A percentile compares a stretch with the other conserved stretches of the same genome.
phyloP scores from a whole-genome alignment of 2,113 vertebrate genomes.

The Picathartes gymnocephalus region DNA sequence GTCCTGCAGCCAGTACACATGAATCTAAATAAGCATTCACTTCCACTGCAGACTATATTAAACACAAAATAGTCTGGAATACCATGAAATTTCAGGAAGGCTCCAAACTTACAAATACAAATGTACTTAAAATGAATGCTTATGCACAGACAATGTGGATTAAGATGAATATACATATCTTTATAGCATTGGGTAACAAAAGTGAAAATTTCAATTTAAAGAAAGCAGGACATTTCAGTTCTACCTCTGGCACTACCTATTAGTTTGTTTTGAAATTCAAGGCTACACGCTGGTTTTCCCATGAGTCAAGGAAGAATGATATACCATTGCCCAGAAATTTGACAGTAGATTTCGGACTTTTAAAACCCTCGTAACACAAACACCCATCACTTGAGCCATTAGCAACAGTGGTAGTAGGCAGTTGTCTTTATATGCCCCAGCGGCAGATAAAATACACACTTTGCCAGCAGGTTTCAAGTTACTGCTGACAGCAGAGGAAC shows the following conservation, averaged over 20 bases:
- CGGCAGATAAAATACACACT: background rate
- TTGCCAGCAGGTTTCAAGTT: constrained; percentile 2
- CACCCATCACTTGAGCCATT: background rate
- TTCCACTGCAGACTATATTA: background rate
- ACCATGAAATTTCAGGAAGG: background rate
- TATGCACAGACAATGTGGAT: background rate
- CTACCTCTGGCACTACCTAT: background rate
- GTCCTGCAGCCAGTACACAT: background rate
- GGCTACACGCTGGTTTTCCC: fast-evolving
- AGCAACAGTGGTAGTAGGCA: background rate
- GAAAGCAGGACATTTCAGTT: background rate
- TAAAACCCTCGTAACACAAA: background rate
- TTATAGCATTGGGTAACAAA: background rate
- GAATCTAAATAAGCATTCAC: background rate
- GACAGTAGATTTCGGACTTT: background rate
- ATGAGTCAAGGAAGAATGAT: background rate
- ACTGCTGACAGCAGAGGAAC: background rate
- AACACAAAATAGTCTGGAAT: background rate
- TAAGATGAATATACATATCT: background rate
- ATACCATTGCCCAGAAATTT: background rate
- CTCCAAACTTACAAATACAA: background rate
- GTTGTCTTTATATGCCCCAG: background rate
- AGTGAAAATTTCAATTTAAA: background rate
- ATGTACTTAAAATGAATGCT: background rate
- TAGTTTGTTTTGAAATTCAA: background rate